Percentiles rank a stretch among this genome's conserved stretches.
Conservation (phyloP, 2,888 invertebrate genomes). For the Aproaerema taeniolella region DNA sequence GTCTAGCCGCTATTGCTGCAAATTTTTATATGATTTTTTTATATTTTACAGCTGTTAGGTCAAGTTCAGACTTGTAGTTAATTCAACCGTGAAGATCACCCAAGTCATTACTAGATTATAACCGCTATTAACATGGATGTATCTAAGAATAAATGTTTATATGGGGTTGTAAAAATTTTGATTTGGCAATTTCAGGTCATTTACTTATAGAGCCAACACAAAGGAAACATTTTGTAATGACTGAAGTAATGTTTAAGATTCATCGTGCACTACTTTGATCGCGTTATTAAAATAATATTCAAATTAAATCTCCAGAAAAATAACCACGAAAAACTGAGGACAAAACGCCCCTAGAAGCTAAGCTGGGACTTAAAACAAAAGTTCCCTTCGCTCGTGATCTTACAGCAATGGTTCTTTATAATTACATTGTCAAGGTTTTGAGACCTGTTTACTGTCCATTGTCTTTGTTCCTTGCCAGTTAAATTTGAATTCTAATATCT, state of each 20-base stretch:
- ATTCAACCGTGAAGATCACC: constrained; percentile 29
- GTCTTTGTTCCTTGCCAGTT: constrained; percentile 25
- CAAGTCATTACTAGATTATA: constrained; percentile 12
- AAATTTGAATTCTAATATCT: constrained; percentile 12
- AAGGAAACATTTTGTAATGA: too few relatives aligned
- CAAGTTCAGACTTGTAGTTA: constrained; percentile 43
- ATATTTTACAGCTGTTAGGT: constrained; percentile 31
- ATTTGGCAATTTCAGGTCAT: too few relatives aligned
- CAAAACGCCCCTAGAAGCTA: constrained; percentile 3
- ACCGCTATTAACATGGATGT: constrained; percentile 4
- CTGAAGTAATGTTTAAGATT: too few relatives aligned
- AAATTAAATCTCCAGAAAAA: too few relatives aligned
- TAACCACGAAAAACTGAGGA: neutral
- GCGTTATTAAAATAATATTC: too few relatives aligned
- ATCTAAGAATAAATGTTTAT: too few relatives aligned
- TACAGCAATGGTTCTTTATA: constrained; percentile 35
- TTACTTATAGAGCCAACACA: too few relatives aligned
- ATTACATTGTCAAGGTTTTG: constrained; percentile 48
- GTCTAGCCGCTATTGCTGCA: constrained; percentile 28
- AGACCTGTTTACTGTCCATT: constrained; percentile 39
- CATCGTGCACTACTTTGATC: too few relatives aligned
- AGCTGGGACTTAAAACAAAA: constrained; percentile 12
- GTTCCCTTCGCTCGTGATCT: constrained; percentile 37
- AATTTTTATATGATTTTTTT: constrained; percentile 18
- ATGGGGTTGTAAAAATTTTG: too few relatives aligned